Evolutionary conservation across 92 coral and sea anemone species (phyloP), one percentile per base, ranked within the genome.

Genomic region (Pocillopora meandrina): DNA sequence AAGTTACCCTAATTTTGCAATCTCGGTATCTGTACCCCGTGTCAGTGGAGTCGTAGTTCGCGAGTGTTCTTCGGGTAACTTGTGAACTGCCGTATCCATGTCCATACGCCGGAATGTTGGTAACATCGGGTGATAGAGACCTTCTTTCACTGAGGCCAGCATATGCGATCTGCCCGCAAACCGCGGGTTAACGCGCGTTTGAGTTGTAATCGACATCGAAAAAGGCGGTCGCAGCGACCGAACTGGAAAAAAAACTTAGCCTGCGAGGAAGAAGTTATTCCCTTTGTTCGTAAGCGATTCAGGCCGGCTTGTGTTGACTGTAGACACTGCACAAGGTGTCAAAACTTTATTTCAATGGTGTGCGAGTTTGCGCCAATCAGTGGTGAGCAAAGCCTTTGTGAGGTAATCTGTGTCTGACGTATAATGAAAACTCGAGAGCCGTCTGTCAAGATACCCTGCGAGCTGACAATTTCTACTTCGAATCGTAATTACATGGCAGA

Each of bases 81-180:
- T 97, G 71, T 97, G 97, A 17, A 91, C 90, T 0, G 98, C 99
- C 10, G 98, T 95, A 74, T 97, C 99, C 92, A 95, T 97, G 86
- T 95, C 98, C 98, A 97, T 97, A 42, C 98, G 84, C 9, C 99
- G 90, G 80, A 97, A 97, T 52, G 93, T 90, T 8, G 99, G 99
- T 55, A 97, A 86, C 75, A 88, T 88, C 15, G 99, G 99, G 71
- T 97, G 99, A 68, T 97, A 97, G 1, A 97, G 82, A 1, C 99
- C 97, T n/a, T 97, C 95, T 78, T 97, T 97, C 12, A 95, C 99
- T 12, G 98, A 95, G 12, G 99, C 99, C 34, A 97, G 35, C 99
- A 95, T 95, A 72, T 81, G 84, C 1, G 79, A 20, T 58, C 93
- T 83, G 42, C 90, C 89, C 52, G 77, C 78, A 36, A 82, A 77